Percentiles rank a stretch among this genome's conserved stretches.
These are phyloP conservation scores for Capra hircus DNA, from an alignment of 2,113 vertebrate species.

Conservation along the genomic window DNA sequence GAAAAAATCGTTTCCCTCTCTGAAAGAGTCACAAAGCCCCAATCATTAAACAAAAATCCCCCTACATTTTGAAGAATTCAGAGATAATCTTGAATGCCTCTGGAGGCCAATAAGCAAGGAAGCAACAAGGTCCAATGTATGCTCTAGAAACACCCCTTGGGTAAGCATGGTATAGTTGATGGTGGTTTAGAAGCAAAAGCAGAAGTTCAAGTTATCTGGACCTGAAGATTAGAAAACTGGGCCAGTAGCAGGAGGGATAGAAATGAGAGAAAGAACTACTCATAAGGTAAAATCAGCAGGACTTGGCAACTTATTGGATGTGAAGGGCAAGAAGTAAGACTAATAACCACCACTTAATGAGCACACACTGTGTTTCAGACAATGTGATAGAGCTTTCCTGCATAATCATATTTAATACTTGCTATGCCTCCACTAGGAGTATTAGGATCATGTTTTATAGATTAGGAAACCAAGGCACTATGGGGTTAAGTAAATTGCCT, in stretches of 20 bases:
- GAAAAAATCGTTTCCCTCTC: not conserved
- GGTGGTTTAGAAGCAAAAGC: not conserved
- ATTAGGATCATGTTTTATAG: not conserved
- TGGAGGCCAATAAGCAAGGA: not conserved
- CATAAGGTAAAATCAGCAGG: slow-evolving; percentile 12
- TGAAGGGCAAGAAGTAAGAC: not conserved
- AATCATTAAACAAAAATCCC: not conserved
- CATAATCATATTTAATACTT: not conserved
- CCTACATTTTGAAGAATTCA: not conserved
- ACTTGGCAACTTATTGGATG: not conserved
- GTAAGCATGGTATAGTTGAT: not conserved
- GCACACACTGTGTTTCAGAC: not conserved
- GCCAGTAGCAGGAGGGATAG: not conserved
- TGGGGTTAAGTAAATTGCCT: not conserved
- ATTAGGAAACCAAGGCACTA: not conserved
- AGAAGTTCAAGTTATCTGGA: not conserved
- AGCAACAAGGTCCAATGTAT: not conserved
- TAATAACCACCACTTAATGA: not conserved
- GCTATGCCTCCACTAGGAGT: not conserved
- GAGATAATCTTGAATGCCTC: not conserved
- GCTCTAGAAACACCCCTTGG: not conserved
- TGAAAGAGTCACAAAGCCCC: not conserved
- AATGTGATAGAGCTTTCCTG: not conserved
- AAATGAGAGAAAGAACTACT: not conserved
- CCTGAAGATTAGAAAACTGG: not conserved